Percentiles rank a stretch among this genome's conserved stretches.
phyloP scores from a whole-genome alignment of 2,113 vertebrate genomes.

The Sakesphorus luctuosus region DNA sequence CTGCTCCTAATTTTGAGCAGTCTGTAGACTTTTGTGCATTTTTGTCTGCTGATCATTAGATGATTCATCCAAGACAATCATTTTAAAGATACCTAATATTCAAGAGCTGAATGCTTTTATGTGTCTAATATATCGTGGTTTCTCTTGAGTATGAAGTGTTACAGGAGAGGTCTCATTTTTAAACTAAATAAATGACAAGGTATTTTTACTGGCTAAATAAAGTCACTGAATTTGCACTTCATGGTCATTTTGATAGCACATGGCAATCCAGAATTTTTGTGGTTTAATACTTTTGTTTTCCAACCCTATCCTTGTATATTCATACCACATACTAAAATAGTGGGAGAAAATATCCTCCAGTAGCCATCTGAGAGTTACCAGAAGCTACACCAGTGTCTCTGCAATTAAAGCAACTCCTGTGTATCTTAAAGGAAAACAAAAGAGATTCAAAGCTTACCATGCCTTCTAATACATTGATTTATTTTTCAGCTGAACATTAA shows the following conservation, averaged over 20 bases:
- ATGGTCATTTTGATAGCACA: neutral
- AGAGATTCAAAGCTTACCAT: neutral
- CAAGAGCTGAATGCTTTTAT: neutral
- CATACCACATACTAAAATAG: neutral
- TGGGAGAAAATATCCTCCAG: neutral
- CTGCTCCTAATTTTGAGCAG: constrained; percentile 24
- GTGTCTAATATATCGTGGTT: neutral
- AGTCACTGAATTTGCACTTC: neutral
- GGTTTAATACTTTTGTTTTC: neutral
- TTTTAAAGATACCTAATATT: constrained; percentile 1
- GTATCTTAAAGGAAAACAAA: neutral
- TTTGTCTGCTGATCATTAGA: neutral
- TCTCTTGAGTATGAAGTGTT: neutral
- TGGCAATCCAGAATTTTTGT: neutral
- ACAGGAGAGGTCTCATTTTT: neutral
- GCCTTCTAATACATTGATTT: neutral
- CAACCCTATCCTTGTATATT: neutral
- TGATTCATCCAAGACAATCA: neutral
- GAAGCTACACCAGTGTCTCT: neutral
- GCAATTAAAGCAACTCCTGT: neutral
- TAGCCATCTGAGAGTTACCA: neutral
- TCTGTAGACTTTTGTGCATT: neutral
- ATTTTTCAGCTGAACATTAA: neutral
- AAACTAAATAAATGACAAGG: neutral
- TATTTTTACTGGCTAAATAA: neutral